Percentiles rank a stretch among this genome's conserved stretches.
phyloP scores from a whole-genome alignment of 1,140 invertebrate species.

The Leptinotarsa texana region DNA sequence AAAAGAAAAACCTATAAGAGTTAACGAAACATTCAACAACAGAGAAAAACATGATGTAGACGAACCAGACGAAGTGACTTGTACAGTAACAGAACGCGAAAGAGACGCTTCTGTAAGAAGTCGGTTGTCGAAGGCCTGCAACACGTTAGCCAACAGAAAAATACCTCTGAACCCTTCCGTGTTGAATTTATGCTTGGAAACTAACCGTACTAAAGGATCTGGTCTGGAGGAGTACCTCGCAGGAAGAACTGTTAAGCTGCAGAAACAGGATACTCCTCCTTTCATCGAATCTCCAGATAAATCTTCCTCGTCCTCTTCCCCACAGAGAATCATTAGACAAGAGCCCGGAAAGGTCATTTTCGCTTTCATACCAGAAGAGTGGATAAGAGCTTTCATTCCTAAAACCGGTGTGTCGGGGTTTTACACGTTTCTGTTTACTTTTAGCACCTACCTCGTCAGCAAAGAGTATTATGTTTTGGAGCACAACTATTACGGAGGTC shows the following conservation, averaged over 20 bases:
- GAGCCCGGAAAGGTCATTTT: constrained; percentile 65
- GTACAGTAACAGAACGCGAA: constrained; percentile 21
- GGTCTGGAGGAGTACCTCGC: neutral
- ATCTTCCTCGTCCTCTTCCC: neutral
- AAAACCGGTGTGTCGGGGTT: constrained; percentile 92
- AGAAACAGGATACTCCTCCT: neutral
- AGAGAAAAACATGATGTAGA: neutral
- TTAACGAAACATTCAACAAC: neutral
- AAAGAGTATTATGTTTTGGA: constrained; percentile 92
- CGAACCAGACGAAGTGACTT: neutral
- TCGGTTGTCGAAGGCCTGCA: constrained; percentile 29
- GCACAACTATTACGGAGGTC: constrained; percentile 83
- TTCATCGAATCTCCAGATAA: neutral
- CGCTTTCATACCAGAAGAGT: constrained; percentile 88
- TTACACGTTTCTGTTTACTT: constrained; percentile 79
- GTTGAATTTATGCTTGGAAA: neutral
- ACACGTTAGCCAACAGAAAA: constrained; percentile 11
- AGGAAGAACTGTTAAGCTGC: neutral
- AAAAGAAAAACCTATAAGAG: neutral
- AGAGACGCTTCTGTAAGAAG: constrained; percentile 25
- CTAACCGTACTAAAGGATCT: neutral
- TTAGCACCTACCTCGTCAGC: constrained; percentile 80
- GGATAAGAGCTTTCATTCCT: constrained; percentile 89
- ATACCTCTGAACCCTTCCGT: neutral
- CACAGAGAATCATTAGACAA: neutral